Evolutionary conservation across 2,888 invertebrate genomes (phyloP).

Genomic region (Orchesella flavescens): DNA sequence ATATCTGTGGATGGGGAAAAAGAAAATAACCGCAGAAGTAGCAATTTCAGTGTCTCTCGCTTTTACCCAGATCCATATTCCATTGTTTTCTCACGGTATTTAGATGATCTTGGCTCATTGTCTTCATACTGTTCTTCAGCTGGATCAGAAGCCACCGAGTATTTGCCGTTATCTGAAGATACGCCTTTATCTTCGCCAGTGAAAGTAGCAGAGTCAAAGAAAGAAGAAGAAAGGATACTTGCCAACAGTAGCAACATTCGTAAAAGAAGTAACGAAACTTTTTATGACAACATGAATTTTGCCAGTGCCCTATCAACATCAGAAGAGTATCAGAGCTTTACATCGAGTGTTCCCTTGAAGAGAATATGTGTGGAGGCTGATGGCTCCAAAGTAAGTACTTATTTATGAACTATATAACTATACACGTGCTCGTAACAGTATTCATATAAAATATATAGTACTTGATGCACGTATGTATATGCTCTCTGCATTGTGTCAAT

Average conservation of each 20-base stretch:
- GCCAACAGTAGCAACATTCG: background rate
- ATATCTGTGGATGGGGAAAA: background rate
- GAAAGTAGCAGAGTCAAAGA: constrained; percentile 3
- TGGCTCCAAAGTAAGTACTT: constrained; percentile 80
- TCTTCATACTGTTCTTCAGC: constrained; percentile 28
- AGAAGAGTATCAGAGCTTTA: constrained; percentile 85
- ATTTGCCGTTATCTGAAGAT: constrained; percentile 46
- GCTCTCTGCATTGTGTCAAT: too few relatives aligned
- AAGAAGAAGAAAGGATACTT: constrained; percentile 10
- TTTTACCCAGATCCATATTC: constrained; percentile 59
- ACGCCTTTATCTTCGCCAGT: background rate
- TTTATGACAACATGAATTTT: constrained; percentile 77
- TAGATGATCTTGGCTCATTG: constrained; percentile 52
- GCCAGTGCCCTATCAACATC: constrained; percentile 83
- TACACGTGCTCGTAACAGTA: background rate
- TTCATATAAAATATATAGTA: too few relatives aligned
- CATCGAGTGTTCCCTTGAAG: constrained; percentile 83
- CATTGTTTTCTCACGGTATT: constrained; percentile 47
- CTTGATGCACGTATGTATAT: too few relatives aligned
- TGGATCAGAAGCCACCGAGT: constrained; percentile 55
- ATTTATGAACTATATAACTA: background rate
- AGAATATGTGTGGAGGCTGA: constrained; percentile 87
- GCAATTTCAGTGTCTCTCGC: constrained; percentile 36
- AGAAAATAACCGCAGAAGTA: constrained; percentile 29
- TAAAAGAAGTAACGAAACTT: background rate